Conservation (phyloP, 2,113 vertebrate genomes). For the Oryzias curvinotus region DNA sequence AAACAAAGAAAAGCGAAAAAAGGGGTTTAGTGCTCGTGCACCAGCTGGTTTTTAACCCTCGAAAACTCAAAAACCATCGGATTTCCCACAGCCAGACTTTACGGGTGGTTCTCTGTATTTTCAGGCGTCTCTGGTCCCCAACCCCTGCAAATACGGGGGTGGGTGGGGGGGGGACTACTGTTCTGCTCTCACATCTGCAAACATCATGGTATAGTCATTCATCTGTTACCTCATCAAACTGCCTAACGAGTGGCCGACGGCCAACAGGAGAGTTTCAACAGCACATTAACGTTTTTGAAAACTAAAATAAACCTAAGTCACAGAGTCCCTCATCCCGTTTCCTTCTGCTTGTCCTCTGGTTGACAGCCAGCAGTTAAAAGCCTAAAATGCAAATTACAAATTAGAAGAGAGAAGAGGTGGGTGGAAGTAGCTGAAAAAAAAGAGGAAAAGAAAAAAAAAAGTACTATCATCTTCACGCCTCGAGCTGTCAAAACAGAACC, state of each 20-base stretch:
- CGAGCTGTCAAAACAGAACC: conserved; percentile 50
- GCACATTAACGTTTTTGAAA: conserved; percentile 21
- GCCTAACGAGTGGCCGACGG: too few species aligned
- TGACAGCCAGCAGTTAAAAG: conserved; percentile 62
- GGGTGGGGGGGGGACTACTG: too few species aligned
- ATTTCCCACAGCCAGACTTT: too few species aligned
- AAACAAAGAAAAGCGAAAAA: background rate
- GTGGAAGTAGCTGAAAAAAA: conserved; percentile 41
- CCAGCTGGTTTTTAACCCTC: too few species aligned
- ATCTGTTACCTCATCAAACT: too few species aligned
- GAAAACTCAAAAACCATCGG: too few species aligned
- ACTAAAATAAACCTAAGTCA: background rate
- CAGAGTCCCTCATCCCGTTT: conserved; percentile 40
- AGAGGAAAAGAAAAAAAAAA: conserved; percentile 11
- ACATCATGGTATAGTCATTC: too few species aligned
- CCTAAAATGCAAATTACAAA: conserved; percentile 50
- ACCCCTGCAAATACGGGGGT: too few species aligned
- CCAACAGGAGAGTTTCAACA: too few species aligned
- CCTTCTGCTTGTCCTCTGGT: conserved; percentile 48
- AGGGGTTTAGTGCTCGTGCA: background rate
- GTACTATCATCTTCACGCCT: conserved; percentile 40
- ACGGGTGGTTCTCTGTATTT: too few species aligned
- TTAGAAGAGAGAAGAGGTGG: conserved; percentile 34
- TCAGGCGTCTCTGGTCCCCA: too few species aligned
- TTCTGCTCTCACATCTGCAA: too few species aligned